These are phyloP conservation scores for Priocnemis perturbator DNA, from an alignment of 2,888 invertebrate genomes.

Conservation along the genomic window DNA sequence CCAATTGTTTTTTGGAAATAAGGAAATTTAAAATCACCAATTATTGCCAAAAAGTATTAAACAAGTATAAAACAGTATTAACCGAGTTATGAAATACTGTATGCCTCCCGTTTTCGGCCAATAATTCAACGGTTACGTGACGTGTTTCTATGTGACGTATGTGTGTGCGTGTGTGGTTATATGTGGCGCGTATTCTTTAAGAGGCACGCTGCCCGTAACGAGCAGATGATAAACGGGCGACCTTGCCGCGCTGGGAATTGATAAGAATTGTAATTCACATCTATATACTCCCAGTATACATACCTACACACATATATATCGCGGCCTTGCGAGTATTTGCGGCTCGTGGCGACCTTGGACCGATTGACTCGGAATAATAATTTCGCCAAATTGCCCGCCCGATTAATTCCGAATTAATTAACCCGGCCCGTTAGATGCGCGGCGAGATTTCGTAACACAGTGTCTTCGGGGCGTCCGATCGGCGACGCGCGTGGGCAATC, in stretches of 20 bases:
- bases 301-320: conserved; percentile 41
- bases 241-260: conserved; percentile 64
- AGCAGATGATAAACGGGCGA: conserved; percentile 56
- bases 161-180: background rate
- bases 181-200: conserved; percentile 3
- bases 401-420: background rate
- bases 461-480: no score
- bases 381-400: conserved; percentile 5
- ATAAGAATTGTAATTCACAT: conserved; percentile 66
- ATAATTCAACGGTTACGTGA: no score
- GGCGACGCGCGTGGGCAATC: no score
- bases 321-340: conserved; percentile 61
- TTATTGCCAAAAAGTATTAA: no score
- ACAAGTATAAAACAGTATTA: no score
- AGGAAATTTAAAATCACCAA: no score
- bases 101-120: no score
- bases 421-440: background rate
- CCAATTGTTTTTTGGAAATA: no score
- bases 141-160: background rate
- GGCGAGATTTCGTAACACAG: background rate
- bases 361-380: background rate
- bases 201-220: conserved; percentile 11
- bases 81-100: no score
- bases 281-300: no score
- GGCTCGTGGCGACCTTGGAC: conserved; percentile 50